Evolutionary conservation across 53 echinoderm and acorn worm genomes (phyloP), one percentile per base, ranked within the genome.

Genomic region (Antedon mediterranea): DNA sequence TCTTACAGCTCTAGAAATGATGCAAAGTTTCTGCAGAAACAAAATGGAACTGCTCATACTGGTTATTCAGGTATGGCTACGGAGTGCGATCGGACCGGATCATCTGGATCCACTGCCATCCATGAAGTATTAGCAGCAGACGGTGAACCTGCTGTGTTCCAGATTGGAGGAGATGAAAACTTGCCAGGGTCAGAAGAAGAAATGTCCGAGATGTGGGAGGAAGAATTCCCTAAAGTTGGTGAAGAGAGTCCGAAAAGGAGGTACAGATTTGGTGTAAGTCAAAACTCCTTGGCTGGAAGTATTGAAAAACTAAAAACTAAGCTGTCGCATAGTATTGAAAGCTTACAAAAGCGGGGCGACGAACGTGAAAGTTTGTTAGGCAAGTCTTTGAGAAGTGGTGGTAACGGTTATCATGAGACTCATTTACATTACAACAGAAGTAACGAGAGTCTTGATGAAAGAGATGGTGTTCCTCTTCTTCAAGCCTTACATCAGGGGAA

Each of bases 231-330:
- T 57, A 57, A 57, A 57, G 57, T 57, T 57, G 57, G 57, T 2
- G 57, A 57, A 57, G 57, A 57, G 57, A 57, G 57, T 57, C 57
- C 57, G 20, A 57, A 57, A 26, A 57, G 57, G 57, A 57, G 23
- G 57, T 57, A 57, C 23, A 57, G 57, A 57, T 57, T 57, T 57
- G 57, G 57, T 57, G 57, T 18, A 9, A 57, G 57, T 18, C 57
- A 57, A 57, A 57, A 8, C 57, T 57, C 57, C 20, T 23, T 57
- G 14, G 9, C 57, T 15, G 57, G 57, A 57, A 57, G 57, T 18
- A 57, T 76, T 32, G 28, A 76, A 33, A 76, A 76, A 76, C 34
- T 76, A 28, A 76, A 76, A 33, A 76, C 3, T 28, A 76, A 76
- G 76, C 4, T 76, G 34, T 76, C 76, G 9, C 34, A 20, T 26